Base-by-base conservation (phyloP, 2,888 invertebrate species). In the Apantesis nais region DNA sequence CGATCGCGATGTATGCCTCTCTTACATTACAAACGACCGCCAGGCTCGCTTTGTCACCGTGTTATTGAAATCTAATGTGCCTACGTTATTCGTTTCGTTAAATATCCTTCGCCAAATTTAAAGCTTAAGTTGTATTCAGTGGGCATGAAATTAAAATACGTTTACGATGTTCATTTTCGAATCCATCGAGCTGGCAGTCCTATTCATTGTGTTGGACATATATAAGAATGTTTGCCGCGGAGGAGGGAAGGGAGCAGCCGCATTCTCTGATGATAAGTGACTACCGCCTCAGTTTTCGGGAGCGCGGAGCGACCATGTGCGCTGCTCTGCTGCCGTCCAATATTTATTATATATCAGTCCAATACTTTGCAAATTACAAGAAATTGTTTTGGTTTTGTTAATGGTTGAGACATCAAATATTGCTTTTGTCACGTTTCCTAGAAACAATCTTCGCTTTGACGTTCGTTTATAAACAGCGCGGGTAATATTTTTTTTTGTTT, bases 71-170 rank as follows among this genome's bases (percentile, higher is more conserved):
- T 29, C 29, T 16, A 16, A 58, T 58, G 58, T 58, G 22, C n/a
- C n/a, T n/a, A 58, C 29, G 7, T 58, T 29, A 29, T 58, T 29
- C 29, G 58, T 58, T 29, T 16, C 29, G 58, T 29, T 58, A 16
- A 58, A 29, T 29, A 29, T 58, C 58, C 16, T 29, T 58, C 25
- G 14, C 29, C 16, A 16, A 58, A 58, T 29, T 29, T 14, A 29
- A 58, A 58, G 25, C 58, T 58, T 58, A 29, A 58, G 16, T 58
- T 58, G 16, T 58, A 58, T 58, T 58, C 58, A 58, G 25, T 29
- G 25, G 7, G 25, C 29, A 16, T 58, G 14, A 58, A 58, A 29
- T 58, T 58, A 16, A 29, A 29, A 29, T 58, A 58, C 7, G 7
- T 29, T 7, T 3, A 16, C 55, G n/a, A 12, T 12, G 4, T 55